Evolutionary conservation across 2,797 vertebrate genomes (phyloP).

Genomic region (Cercopithecus mitis): DNA sequence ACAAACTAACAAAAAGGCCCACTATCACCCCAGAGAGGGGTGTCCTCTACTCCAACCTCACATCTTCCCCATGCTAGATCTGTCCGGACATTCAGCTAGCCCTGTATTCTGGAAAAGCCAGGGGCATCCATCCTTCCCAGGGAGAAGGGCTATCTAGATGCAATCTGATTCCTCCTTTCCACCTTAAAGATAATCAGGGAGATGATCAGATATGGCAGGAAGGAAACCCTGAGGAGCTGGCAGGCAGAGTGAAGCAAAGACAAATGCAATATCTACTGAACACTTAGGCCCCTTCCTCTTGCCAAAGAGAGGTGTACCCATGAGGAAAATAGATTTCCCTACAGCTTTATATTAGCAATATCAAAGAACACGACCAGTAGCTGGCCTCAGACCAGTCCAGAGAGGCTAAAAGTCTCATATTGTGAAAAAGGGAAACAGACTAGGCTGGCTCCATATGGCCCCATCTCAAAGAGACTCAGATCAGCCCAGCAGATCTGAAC

Average conservation of each 20-base stretch:
- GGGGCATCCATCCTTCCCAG: background rate
- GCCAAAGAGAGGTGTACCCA: background rate
- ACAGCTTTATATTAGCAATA: background rate
- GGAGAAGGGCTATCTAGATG: background rate
- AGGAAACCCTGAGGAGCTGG: background rate
- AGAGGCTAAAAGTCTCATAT: background rate
- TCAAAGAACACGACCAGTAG: background rate
- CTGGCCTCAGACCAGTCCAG: background rate
- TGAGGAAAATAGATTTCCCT: background rate
- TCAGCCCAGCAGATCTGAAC: background rate
- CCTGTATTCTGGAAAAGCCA: slow-evolving; percentile 6
- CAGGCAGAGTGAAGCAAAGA: background rate
- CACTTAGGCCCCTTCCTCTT: background rate
- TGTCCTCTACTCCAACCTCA: background rate
- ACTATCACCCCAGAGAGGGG: background rate
- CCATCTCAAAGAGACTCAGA: background rate
- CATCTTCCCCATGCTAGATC: background rate
- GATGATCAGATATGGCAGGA: background rate
- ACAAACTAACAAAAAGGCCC: background rate
- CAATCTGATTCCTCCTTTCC: slow-evolving; percentile 40
- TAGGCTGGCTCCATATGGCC: background rate
- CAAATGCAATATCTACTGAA: background rate
- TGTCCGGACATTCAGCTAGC: background rate
- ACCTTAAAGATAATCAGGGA: slow-evolving; percentile 8
- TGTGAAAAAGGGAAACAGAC: slow-evolving; percentile 5